These are phyloP conservation scores for Heterodera carotae DNA, from an alignment of 1,140 invertebrate genomes.

Conservation along the genomic window DNA sequence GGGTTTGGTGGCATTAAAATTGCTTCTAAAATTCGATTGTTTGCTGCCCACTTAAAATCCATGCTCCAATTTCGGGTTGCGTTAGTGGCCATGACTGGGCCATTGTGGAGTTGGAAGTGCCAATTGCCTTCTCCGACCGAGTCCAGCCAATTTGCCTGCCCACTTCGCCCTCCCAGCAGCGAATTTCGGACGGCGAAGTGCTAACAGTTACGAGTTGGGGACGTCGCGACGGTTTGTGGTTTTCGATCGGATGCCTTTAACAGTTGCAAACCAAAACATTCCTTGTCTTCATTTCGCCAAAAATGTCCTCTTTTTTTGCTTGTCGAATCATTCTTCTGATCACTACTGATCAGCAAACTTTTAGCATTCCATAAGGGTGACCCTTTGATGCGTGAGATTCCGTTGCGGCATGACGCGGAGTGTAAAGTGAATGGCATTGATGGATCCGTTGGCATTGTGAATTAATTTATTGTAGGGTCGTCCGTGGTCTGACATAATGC, in stretches of 20 bases:
- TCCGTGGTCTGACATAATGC: conserved; percentile 45
- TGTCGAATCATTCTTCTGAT: too few relatives aligned
- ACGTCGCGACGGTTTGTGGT: conserved; percentile 34
- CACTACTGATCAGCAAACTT: conserved; percentile 4
- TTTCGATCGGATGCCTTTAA: too few relatives aligned
- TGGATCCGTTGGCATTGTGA: neutral
- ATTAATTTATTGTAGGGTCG: conserved; percentile 1
- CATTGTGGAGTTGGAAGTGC: conserved; percentile 17
- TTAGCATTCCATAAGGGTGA: conserved; percentile 37
- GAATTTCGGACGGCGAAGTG: conserved; percentile 16
- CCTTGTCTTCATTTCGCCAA: too few relatives aligned
- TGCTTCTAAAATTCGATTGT: neutral
- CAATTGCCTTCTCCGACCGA: conserved; percentile 15
- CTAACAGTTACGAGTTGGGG: conserved; percentile 41
- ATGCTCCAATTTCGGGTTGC: conserved; percentile 21
- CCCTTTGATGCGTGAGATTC: conserved; percentile 51
- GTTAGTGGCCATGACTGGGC: conserved; percentile 39
- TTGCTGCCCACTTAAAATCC: neutral
- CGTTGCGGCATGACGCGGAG: conserved; percentile 41
- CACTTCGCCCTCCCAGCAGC: neutral
- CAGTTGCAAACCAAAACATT: too few relatives aligned
- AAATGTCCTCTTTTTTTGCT: too few relatives aligned
- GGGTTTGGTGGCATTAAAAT: too few relatives aligned
- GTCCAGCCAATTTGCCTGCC: conserved; percentile 44
- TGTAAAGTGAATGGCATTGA: conserved; percentile 28